phyloP scores from a whole-genome alignment of 2,113 vertebrate genomes.

The Brachirus orientalis region DNA sequence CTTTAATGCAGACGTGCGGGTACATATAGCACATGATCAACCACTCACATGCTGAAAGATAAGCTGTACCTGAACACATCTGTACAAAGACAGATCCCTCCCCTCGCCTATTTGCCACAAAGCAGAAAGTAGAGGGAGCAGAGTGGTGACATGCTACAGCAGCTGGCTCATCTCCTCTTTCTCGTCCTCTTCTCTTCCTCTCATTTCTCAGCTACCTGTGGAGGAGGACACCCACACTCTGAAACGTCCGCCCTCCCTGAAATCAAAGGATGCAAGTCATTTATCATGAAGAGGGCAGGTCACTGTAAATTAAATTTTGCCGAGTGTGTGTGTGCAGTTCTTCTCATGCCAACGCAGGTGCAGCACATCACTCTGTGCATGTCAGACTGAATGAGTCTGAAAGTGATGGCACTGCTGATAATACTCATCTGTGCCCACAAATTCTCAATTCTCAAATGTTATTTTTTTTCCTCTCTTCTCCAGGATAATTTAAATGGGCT shows the following conservation, averaged over 20 bases:
- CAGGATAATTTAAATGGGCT: slow-evolving; percentile 5
- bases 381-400: slow-evolving; percentile 15
- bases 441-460: not conserved
- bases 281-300: slow-evolving; percentile 50
- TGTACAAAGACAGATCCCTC: slow-evolving; percentile 17
- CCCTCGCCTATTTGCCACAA: slow-evolving; percentile 10
- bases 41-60: not conserved
- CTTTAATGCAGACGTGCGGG: too few species aligned
- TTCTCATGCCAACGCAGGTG: not conserved
- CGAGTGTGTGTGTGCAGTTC: not conserved
- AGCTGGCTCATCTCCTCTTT: slow-evolving; percentile 69
- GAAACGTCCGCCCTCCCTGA: slow-evolving; percentile 33
- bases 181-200: slow-evolving; percentile 33
- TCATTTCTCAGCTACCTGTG: slow-evolving; percentile 65
- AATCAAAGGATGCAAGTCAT: slow-evolving; percentile 52
- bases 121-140: slow-evolving; percentile 28
- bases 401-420: slow-evolving; percentile 47
- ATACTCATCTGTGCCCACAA: slow-evolving; percentile 13
- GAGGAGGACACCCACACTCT: slow-evolving; percentile 49
- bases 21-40: too few species aligned
- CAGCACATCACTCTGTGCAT: slow-evolving; percentile 4
- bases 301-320: slow-evolving; percentile 51
- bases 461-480: slow-evolving; percentile 1
- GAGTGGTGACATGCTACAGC: slow-evolving; percentile 46
- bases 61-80: not conserved